Evolutionary conservation across 92 coral and sea anemone genomes (phyloP).

Genomic region (Epizoanthus illoricatus): DNA sequence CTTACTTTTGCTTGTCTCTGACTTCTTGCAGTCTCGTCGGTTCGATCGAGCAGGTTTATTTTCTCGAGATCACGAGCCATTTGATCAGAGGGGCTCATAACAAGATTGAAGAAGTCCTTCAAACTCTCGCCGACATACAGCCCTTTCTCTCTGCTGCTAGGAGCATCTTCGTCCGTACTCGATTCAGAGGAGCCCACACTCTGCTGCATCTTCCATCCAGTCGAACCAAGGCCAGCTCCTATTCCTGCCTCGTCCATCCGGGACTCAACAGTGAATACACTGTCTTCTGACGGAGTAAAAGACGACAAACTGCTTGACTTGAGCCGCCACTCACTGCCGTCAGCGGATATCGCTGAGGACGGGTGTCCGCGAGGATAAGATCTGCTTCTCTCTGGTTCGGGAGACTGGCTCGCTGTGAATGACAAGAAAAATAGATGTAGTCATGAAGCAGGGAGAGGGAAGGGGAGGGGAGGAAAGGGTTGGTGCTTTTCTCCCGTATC

Average conservation of each 20-base stretch:
- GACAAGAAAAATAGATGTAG: neutral
- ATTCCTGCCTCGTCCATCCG: constrained; percentile 30
- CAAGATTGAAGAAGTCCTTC: constrained; percentile 40
- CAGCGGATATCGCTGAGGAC: constrained; percentile 6
- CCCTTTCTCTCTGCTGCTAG: constrained; percentile 11
- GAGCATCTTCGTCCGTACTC: constrained; percentile 18
- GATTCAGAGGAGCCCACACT: constrained; percentile 24
- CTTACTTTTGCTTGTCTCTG: neutral
- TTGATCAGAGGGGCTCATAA: constrained; percentile 46
- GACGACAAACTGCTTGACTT: constrained; percentile 34
- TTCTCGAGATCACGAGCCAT: neutral
- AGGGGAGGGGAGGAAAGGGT: too few species aligned
- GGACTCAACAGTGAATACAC: constrained; percentile 18
- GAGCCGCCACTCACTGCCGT: constrained; percentile 4
- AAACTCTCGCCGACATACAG: constrained; percentile 14
- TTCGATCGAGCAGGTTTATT: neutral
- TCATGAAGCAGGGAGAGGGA: neutral
- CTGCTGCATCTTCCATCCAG: constrained; percentile 24
- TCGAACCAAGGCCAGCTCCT: constrained; percentile 21
- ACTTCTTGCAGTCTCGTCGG: neutral
- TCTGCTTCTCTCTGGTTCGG: constrained; percentile 10
- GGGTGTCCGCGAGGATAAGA: constrained; percentile 19
- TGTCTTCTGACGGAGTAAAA: constrained; percentile 34
- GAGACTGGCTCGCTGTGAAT: constrained; percentile 23
- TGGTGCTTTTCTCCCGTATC: too few species aligned